Evolutionary conservation across 2,797 vertebrate species (phyloP), one percentile per base, ranked within the genome.

Genomic region (Lepus townsendii): DNA sequence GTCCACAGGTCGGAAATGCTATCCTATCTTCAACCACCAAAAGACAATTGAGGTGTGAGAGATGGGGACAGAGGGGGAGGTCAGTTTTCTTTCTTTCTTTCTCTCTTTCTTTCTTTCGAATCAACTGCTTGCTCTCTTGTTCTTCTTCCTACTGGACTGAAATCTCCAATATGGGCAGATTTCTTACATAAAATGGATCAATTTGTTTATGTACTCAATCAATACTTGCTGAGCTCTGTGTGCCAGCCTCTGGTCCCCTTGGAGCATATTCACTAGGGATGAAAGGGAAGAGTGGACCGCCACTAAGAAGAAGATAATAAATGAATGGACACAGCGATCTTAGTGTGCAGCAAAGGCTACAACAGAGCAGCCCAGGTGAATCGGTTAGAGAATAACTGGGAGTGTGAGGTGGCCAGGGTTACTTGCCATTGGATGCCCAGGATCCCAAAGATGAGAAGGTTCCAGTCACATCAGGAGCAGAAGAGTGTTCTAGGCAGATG

Each of bases 401-500:
- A 19, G 3, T 9, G 4, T 17, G 2, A 69, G 26, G 6, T 5
- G 69, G 52, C 24, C 1, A 0, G 19, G 50, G 52, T 20, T 54
- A 8, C 4, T 12, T 26, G 11, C 20, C 27, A 4, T 19, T 62
- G 65, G 30, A 73, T 35, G 11, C 17, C 77, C 35, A 75, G 91
- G 38, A 4, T 5, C 5, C 7, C 14, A 71, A 84, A 47, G 14
- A 62, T 87, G 27, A 20, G 30, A 83, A 38, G 30, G 9, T 27
- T 7, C 8, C 30, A 47, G 38, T 52, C 63, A 27, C 0, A 5
- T 26, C 47, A 86, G 42, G 16, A 65, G 16, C 52, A 86, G 88
- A 76, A 38, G 47, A 75, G 5, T 2, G 1, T 35, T 71, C 38
- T 19, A 9, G 42, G 9, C 1, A 42, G 35, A 69, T n/a, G 42